Conservation (phyloP, 2,113 vertebrate genomes). For the Pionites leucogaster region DNA sequence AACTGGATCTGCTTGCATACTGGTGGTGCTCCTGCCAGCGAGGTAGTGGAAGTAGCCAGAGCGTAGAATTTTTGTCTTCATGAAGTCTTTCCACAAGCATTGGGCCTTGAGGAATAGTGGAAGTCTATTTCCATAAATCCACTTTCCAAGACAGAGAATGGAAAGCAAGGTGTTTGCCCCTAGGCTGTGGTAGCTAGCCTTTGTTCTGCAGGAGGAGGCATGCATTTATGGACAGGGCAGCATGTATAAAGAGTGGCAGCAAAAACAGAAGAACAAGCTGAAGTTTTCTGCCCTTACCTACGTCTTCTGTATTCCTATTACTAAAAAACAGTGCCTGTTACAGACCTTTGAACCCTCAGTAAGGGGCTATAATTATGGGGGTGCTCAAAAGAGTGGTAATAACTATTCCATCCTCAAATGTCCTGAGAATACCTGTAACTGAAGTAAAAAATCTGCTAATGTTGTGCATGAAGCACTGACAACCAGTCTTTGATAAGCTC, state of each 20-base stretch:
- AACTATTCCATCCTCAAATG: neutral
- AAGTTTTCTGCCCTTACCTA: neutral
- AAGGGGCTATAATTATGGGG: rapidly evolving
- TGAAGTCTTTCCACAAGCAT: neutral
- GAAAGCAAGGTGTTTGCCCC: neutral
- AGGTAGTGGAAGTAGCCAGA: neutral
- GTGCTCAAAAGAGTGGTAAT: neutral
- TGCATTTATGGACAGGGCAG: neutral
- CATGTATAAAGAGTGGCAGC: neutral
- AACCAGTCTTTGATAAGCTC: neutral
- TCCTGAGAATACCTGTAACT: neutral
- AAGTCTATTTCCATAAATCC: neutral
- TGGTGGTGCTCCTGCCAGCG: neutral
- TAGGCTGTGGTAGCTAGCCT: neutral
- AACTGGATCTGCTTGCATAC: neutral
- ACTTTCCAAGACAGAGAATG: rapidly evolving
- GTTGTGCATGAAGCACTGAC: neutral
- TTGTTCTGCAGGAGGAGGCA: neutral
- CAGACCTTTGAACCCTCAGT: neutral
- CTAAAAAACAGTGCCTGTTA: neutral
- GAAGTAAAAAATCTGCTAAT: neutral
- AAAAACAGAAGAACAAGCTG: neutral
- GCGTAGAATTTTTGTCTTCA: neutral
- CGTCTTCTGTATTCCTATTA: neutral
- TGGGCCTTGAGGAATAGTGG: neutral